These are phyloP conservation scores for Menidia menidia DNA, from an alignment of 2,797 vertebrate genomes.

Conservation along the genomic window DNA sequence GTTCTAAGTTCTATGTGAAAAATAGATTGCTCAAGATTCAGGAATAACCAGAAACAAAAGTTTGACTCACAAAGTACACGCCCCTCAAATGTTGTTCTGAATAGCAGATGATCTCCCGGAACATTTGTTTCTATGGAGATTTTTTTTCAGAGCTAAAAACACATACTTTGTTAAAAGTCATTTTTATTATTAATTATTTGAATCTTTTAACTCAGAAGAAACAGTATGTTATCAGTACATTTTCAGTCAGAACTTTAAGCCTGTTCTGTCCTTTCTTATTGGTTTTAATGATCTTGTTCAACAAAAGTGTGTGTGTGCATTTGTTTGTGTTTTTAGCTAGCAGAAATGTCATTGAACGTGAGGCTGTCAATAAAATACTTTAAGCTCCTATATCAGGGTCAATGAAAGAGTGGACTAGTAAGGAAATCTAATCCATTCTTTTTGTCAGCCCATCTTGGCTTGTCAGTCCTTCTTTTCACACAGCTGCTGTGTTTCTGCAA, in stretches of 20 bases:
- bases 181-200: constrained; percentile 11
- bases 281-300: constrained; percentile 24
- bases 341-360: constrained; percentile 50
- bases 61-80: constrained; percentile 20
- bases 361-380: constrained; percentile 63
- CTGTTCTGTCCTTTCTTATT: constrained; percentile 7
- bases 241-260: constrained; percentile 8
- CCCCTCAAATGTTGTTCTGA: background rate
- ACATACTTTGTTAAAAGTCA: constrained; percentile 19
- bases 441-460: constrained; percentile 55
- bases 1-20: too few relatives aligned
- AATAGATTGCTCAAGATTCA: too few relatives aligned
- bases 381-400: constrained; percentile 60
- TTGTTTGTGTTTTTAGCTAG: constrained; percentile 37
- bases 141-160: constrained; percentile 21
- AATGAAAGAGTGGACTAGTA: constrained; percentile 66
- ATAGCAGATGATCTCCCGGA: constrained; percentile 6
- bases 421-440: constrained; percentile 56
- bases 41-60: too few relatives aligned
- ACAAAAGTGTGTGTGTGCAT: constrained; percentile 12
- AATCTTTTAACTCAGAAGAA: background rate
- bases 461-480: constrained; percentile 20
- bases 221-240: too few relatives aligned
- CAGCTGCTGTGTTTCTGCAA: constrained; percentile 8
- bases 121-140: constrained; percentile 44